Percentiles rank a stretch among this genome's conserved stretches.
Evolutionary conservation across 2,797 vertebrate genomes (phyloP).

Genomic region (Taeniopygia guttata): DNA sequence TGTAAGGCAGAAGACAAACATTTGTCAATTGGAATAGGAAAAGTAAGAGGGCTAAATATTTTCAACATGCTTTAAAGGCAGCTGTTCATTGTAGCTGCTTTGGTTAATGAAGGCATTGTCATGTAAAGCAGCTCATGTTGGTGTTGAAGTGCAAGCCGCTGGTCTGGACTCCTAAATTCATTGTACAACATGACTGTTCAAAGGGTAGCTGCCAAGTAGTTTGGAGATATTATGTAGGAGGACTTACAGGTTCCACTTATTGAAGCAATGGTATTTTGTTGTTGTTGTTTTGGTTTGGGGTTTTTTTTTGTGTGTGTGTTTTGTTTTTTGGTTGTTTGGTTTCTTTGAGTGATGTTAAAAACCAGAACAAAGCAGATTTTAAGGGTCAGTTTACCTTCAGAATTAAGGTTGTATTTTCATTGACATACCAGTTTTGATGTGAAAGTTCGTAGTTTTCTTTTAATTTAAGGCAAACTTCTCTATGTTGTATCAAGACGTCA

Average conservation of each 20-base stretch:
- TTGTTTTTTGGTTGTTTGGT: not conserved
- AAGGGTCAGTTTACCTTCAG: not conserved
- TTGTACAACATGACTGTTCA: not conserved
- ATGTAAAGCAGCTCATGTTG: not conserved
- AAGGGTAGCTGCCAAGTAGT: not conserved
- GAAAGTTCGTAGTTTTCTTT: not conserved
- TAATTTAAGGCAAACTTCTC: not conserved
- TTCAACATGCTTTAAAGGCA: not conserved
- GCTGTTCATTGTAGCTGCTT: not conserved
- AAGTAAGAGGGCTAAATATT: not conserved
- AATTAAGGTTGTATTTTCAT: not conserved
- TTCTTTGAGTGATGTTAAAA: not conserved
- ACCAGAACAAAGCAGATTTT: not conserved
- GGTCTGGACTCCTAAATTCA: not conserved
- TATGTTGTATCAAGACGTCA: not conserved
- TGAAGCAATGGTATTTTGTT: not conserved
- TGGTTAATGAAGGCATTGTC: not conserved
- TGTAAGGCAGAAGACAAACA: not conserved
- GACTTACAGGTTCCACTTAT: not conserved
- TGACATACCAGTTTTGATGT: accelerated
- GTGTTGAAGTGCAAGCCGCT: not conserved
- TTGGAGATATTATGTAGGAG: not conserved
- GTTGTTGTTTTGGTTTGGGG: not conserved
- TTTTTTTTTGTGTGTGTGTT: not conserved
- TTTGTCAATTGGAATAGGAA: not conserved